These are phyloP conservation scores for Xenus cinereus DNA, from an alignment of 2,113 vertebrate species.

Conservation along the genomic window DNA sequence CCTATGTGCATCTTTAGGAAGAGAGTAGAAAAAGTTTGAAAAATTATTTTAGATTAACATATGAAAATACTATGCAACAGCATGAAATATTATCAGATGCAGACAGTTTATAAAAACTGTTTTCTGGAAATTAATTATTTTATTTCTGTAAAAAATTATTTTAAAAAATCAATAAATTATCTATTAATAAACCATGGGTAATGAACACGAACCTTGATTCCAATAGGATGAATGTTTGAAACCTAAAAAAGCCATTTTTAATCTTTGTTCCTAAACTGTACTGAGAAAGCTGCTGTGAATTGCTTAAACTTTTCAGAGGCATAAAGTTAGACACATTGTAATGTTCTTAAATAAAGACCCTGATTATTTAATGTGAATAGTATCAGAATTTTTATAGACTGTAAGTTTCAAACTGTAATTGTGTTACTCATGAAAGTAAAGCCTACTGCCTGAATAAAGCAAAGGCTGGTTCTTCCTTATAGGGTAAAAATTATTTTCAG, in stretches of 20 bases:
- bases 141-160: neutral
- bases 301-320: neutral
- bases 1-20: neutral
- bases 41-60: neutral
- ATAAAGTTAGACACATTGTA: neutral
- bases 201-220: neutral
- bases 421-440: neutral
- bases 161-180: neutral
- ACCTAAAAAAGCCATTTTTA: neutral
- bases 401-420: neutral
- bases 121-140: neutral
- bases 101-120: neutral
- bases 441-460: neutral
- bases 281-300: neutral
- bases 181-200: neutral
- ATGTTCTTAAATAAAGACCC: neutral
- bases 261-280: neutral
- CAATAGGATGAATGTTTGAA: neutral
- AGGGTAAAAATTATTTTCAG: conserved; percentile 58
- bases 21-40: neutral
- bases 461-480: neutral
- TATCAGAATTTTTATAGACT: neutral
- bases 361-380: neutral
- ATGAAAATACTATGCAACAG: neutral
- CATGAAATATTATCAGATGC: neutral